Conservation (phyloP, 1,140 invertebrate genomes). For the Schlechtendalia chinensis region DNA sequence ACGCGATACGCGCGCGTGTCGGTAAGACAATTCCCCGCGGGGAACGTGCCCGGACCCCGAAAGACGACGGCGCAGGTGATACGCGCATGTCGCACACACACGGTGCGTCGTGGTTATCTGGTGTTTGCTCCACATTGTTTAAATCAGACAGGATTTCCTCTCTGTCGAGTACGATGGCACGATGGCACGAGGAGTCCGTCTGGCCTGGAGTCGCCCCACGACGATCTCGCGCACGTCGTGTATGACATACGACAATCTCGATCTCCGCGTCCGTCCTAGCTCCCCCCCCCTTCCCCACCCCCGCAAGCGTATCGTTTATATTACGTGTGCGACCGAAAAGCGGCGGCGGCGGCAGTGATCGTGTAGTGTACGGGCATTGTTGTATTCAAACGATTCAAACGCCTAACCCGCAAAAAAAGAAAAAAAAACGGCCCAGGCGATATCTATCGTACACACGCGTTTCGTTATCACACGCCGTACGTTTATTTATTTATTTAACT, state of each 20-base stretch:
- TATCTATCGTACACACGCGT: no score
- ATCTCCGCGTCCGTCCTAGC: background rate
- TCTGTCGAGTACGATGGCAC: slow-evolving; percentile 10
- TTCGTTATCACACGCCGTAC: no score
- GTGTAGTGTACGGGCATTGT: background rate
- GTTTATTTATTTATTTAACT: slow-evolving; percentile 37
- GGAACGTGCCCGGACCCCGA: slow-evolving; percentile 35
- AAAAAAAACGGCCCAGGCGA: slow-evolving; percentile 28
- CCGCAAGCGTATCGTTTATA: slow-evolving; percentile 7
- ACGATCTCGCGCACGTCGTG: background rate
- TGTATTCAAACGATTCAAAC: background rate
- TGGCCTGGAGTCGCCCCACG: background rate
- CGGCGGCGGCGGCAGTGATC: background rate
- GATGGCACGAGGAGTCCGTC: no score
- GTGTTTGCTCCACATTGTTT: slow-evolving; percentile 37
- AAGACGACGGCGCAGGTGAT: slow-evolving; percentile 10
- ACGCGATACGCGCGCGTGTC: background rate
- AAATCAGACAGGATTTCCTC: slow-evolving; percentile 43
- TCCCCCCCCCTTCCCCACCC: background rate
- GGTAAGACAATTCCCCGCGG: background rate
- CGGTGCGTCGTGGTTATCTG: slow-evolving; percentile 14
- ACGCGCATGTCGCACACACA: background rate
- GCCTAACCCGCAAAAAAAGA: slow-evolving; percentile 15
- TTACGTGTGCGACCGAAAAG: no score
- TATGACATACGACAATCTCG: slow-evolving; percentile 30